These are phyloP conservation scores for Sthenelais limicola DNA, from an alignment of 2,888 invertebrate genomes.

Conservation along the genomic window DNA sequence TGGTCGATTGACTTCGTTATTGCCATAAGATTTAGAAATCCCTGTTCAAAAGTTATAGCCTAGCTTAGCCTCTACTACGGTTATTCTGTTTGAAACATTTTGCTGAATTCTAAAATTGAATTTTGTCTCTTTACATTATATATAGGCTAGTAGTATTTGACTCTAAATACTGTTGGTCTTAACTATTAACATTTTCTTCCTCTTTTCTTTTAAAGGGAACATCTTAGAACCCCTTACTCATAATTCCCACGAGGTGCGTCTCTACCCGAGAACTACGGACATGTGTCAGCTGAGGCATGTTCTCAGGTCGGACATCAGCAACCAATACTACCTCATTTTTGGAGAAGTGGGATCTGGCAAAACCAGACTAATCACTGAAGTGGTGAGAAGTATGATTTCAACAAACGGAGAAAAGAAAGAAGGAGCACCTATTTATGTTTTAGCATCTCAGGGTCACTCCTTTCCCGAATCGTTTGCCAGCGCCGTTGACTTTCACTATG, in stretches of 20 bases:
- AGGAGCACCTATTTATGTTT: slow-evolving; percentile 51
- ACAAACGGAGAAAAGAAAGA: slow-evolving; percentile 15
- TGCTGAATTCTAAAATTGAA: too few relatives aligned
- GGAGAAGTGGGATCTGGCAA: slow-evolving; percentile 54
- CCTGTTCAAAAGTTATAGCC: too few relatives aligned
- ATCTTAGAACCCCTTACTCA: slow-evolving; percentile 49
- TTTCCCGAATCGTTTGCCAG: slow-evolving; percentile 51
- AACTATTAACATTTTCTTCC: too few relatives aligned
- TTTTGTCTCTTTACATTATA: too few relatives aligned
- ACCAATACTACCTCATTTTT: slow-evolving; percentile 51
- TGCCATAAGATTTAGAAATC: too few relatives aligned
- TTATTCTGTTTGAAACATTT: too few relatives aligned
- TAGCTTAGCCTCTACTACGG: too few relatives aligned
- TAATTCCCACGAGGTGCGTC: slow-evolving; percentile 46
- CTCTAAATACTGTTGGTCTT: too few relatives aligned
- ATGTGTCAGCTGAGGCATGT: slow-evolving; percentile 1
- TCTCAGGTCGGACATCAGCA: slow-evolving; percentile 43
- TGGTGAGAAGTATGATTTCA: slow-evolving; percentile 45
- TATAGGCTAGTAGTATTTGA: too few relatives aligned
- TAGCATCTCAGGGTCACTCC: slow-evolving; percentile 48
- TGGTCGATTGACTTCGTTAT: too few relatives aligned
- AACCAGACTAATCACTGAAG: slow-evolving; percentile 48
- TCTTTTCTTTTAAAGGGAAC: slow-evolving; percentile 40
- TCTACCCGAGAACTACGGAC: slow-evolving; percentile 34
- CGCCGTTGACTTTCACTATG: slow-evolving; percentile 50